Evolutionary conservation across 2,113 vertebrate genomes (phyloP), one percentile per base, ranked within the genome.

Genomic region (Ceyx cyanopectus): DNA sequence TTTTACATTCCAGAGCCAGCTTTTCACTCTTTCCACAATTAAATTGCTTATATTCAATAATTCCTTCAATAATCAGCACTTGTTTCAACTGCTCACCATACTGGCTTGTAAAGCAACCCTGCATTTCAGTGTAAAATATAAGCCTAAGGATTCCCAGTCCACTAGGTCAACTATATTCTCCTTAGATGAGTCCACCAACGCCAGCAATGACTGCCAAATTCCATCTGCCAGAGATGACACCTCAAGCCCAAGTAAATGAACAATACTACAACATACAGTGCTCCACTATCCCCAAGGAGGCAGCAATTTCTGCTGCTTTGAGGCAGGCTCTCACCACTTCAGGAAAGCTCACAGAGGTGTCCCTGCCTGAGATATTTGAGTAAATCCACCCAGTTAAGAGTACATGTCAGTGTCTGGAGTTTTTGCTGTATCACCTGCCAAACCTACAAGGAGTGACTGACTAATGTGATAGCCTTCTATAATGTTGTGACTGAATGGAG

Each of bases 161-260:
- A 1, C 14, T n/a, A 37, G 20, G 41, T 68, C 17, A 66, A 63
- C 16, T 43, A 2, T 4, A 41, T 26, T 88, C 57, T n/a, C 30
- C 58, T 58, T 53, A 69, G 19, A 13, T 5, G 5, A 80, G 10
- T 30, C 37, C 62, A 54, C 16, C 50, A 58, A 51, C 41, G 27
- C 15, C 34, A 89, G 14, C 27, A 85, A 53, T 1, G 7, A 73
- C 53, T 54, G 29, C 34, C 53, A 22, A 87, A 62, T 54, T 77
- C 16, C 51, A 61, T 30, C 51, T 46, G 15, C 10, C 40, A 72
- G 29, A 87, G 3, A 26, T 0, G 4, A 66, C 23, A 37, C 10
- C 23, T 63, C 24, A 56, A 78, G 20, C 21, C 40, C 0, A 0
- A 72, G 6, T 30, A 57, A 17, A 29, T 2, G 6, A 29, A 48